Percentiles rank a stretch among this genome's conserved stretches.
These are phyloP conservation scores for Apistogramma diplotaenia DNA, from an alignment of 2,113 vertebrate genomes.

Conservation along the genomic window DNA sequence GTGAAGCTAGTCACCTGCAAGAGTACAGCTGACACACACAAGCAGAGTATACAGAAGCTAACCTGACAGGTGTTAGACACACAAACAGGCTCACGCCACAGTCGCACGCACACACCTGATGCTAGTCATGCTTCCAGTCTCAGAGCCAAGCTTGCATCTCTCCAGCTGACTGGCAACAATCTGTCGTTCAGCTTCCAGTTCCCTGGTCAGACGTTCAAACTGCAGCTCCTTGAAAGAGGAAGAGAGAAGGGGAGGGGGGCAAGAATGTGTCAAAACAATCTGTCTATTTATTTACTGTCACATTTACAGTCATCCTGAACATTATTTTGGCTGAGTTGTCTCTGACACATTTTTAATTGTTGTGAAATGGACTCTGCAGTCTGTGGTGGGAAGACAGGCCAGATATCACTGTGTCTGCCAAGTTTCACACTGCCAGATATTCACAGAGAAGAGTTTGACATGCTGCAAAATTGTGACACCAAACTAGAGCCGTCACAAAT, in stretches of 20 bases:
- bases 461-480: constrained; percentile 17
- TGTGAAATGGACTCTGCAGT: constrained; percentile 47
- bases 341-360: constrained; percentile 50
- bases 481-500: constrained; percentile 14
- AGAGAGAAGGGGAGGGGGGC: not conserved
- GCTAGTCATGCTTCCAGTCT: constrained; percentile 98
- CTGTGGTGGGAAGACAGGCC: constrained; percentile 32
- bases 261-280: constrained; percentile 32
- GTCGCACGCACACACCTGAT: constrained; percentile 85
- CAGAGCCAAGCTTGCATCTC: constrained; percentile 98
- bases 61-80: constrained; percentile 32
- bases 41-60: constrained; percentile 7
- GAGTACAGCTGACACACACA: constrained; percentile 48
- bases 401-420: constrained; percentile 17
- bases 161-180: constrained; percentile 98
- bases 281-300: constrained; percentile 40
- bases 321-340: constrained; percentile 31
- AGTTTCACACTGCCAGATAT: constrained; percentile 17
- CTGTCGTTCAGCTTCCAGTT: constrained; percentile 97
- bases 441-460: constrained; percentile 18
- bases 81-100: not conserved
- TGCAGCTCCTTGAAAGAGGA: constrained; percentile 87
- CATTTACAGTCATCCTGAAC: constrained; percentile 37
- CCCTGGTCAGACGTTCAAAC: constrained; percentile 97
- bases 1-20: constrained; percentile 43